phyloP scores from a whole-genome alignment of 2,888 invertebrate species.

The Matsumyia berberina region DNA sequence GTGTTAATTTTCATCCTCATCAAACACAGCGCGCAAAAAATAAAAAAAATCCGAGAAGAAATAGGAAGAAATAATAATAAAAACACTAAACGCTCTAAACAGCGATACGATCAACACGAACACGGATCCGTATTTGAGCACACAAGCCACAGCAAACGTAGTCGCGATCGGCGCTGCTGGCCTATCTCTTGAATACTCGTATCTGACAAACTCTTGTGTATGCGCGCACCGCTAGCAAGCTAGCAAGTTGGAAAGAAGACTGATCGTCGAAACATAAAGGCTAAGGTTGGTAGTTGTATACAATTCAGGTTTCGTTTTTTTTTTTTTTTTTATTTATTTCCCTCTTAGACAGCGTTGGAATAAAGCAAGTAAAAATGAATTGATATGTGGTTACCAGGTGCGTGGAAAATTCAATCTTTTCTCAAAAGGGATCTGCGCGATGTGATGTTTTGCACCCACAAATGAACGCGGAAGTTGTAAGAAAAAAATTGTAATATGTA shows the following conservation, averaged over 20 bases:
- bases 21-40: conserved; percentile 39
- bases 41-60: conserved; percentile 9
- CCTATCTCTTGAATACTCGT: conserved; percentile 34
- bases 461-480: neutral
- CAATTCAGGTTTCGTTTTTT: conserved; percentile 68
- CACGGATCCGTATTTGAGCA: conserved; percentile 67
- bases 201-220: conserved; percentile 42
- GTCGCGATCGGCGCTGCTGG: conserved; percentile 27
- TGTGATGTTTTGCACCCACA: neutral
- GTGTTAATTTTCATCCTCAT: conserved; percentile 61
- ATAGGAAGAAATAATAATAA: conserved; percentile 54
- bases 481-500: neutral
- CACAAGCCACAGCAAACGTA: conserved; percentile 32
- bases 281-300: conserved; percentile 70
- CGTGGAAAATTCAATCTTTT: neutral
- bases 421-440: neutral
- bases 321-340: conserved; percentile 52
- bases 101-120: conserved; percentile 68
- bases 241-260: conserved; percentile 68
- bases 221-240: conserved; percentile 53
- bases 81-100: conserved; percentile 61
- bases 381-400: conserved; percentile 57
- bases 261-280: conserved; percentile 69
- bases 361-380: conserved; percentile 22
- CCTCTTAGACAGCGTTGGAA: conserved; percentile 51